Conservation (phyloP, 2,113 vertebrate species). For the Eretmochelys imbricata region DNA sequence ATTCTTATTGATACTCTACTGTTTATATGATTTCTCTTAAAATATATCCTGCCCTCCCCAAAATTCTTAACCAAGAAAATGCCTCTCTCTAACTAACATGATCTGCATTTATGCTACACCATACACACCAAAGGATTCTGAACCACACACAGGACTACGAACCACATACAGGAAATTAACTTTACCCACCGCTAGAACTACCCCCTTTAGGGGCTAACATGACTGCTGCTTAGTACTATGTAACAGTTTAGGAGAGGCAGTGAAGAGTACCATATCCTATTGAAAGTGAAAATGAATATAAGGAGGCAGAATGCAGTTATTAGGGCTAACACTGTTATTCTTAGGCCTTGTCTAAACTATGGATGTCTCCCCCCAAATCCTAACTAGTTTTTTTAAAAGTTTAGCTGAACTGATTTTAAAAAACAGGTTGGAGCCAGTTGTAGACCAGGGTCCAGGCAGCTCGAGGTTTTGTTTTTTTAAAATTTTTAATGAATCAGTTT, state of each 20-base stretch:
- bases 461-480: not conserved
- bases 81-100: not conserved
- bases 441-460: not conserved
- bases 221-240: not conserved
- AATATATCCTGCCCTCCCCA: not conserved
- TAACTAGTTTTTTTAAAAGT: not conserved
- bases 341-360: not conserved
- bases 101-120: not conserved
- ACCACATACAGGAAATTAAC: not conserved
- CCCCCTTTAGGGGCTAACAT: not conserved
- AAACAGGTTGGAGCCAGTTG: not conserved
- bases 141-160: rapidly evolving
- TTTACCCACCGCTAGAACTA: not conserved
- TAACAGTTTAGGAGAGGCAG: not conserved
- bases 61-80: not conserved
- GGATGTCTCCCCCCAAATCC: not conserved
- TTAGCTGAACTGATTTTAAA: not conserved
- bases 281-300: not conserved
- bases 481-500: not conserved
- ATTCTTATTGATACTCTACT: not conserved
- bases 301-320: not conserved
- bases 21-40: not conserved
- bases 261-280: not conserved
- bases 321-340: not conserved
- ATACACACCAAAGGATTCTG: not conserved